Conservation (phyloP, 2,888 invertebrate species). For the Nesidiocoris tenuis region DNA sequence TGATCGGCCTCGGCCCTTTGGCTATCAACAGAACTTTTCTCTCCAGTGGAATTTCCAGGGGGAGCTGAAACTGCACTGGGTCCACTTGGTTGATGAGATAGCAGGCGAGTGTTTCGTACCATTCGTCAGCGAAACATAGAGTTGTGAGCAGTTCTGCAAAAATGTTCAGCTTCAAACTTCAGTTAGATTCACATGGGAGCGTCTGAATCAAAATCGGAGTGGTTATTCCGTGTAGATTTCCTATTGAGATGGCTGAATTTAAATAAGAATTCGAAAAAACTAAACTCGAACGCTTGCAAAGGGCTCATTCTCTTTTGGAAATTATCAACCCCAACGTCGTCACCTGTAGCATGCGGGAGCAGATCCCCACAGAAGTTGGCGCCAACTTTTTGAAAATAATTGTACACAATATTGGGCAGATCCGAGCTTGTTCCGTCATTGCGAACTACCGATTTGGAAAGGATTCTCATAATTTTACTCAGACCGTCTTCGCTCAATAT, state of each 20-base stretch:
- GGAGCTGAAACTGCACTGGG: background rate
- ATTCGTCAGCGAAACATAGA: constrained; percentile 5
- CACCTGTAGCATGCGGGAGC: background rate
- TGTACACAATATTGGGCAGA: constrained; percentile 15
- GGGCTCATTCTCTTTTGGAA: no score
- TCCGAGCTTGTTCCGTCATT: background rate
- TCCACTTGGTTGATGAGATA: constrained; percentile 6
- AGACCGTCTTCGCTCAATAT: constrained; percentile 16
- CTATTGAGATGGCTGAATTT: no score
- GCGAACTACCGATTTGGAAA: background rate
- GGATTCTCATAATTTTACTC: background rate
- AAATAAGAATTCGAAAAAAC: no score
- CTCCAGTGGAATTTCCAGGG: background rate
- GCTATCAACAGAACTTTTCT: constrained; percentile 13
- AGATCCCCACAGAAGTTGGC: constrained; percentile 8
- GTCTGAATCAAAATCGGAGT: no score
- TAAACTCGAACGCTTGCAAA: no score
- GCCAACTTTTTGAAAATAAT: constrained; percentile 1
- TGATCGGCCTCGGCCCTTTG: background rate
- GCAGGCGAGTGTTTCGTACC: constrained; percentile 27
- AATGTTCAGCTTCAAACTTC: no score
- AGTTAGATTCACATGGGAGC: no score
- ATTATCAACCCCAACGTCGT: background rate
- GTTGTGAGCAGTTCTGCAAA: constrained; percentile 10
- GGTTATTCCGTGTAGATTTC: no score